Percentiles rank a stretch among this genome's conserved stretches.
phyloP scores from a whole-genome alignment of 30 jellyfish, hydroid and myxozoan species.

The Hydra vulgaris region DNA sequence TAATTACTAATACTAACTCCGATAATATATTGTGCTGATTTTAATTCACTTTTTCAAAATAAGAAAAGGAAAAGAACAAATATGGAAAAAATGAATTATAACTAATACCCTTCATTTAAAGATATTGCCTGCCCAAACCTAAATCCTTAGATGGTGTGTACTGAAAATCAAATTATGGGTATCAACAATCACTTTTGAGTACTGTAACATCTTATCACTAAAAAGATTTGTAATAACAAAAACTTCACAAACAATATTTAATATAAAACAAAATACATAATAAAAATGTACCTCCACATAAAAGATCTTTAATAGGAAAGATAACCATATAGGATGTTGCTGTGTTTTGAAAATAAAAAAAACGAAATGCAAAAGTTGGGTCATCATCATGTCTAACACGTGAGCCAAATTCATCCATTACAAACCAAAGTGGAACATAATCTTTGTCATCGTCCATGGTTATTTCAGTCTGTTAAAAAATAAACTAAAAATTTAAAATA shows the following conservation, averaged over 20 bases:
- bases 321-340: slow-evolving; percentile 35
- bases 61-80: no score
- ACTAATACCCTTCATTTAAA: no score
- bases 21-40: no score
- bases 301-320: slow-evolving; percentile 34
- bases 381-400: slow-evolving; percentile 53
- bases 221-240: neutral
- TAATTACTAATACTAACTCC: no score
- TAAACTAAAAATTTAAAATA: neutral
- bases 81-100: no score
- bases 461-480: neutral
- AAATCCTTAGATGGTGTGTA: no score
- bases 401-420: slow-evolving; percentile 62
- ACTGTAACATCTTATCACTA: no score
- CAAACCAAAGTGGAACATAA: slow-evolving; percentile 51
- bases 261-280: neutral
- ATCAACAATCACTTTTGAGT: no score
- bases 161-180: no score
- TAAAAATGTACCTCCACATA: slow-evolving; percentile 24
- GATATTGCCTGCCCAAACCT: no score
- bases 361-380: slow-evolving; percentile 39
- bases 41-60: no score
- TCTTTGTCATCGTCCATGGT: slow-evolving; percentile 23
- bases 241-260: neutral
- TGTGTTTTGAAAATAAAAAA: slow-evolving; percentile 37